Evolutionary conservation across 2,888 invertebrate species (phyloP).

Genomic region (Hirudinaria manillensis): DNA sequence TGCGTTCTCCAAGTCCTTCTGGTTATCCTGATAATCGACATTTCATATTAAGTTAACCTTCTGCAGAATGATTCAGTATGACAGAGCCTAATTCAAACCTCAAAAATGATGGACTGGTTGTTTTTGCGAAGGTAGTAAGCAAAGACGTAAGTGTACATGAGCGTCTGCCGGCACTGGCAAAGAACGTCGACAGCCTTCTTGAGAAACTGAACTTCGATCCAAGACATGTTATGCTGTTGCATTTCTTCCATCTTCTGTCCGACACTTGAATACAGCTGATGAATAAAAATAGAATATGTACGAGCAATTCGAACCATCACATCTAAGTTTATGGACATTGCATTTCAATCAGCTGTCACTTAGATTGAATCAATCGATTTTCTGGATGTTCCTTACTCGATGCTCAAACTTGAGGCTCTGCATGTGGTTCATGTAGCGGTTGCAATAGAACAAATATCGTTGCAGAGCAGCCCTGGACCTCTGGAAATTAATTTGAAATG

Average conservation of each 20-base stretch:
- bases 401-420: conserved; percentile 94
- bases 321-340: too few relatives aligned
- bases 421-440: conserved; percentile 99
- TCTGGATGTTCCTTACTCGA: conserved; percentile 59
- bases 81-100: conserved; percentile 57
- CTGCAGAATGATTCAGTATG: not conserved
- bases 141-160: conserved; percentile 99
- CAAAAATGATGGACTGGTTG: conserved; percentile 97
- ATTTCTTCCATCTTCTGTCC: conserved; percentile 99
- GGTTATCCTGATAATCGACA: conserved; percentile 67
- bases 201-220: conserved; percentile 99
- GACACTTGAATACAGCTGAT: conserved; percentile 77
- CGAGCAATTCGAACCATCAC: not conserved
- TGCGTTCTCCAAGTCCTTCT: conserved; percentile 92
- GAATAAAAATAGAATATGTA: conserved; percentile 27
- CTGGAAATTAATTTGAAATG: conserved; percentile 42
- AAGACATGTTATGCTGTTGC: conserved; percentile 98
- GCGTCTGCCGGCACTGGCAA: conserved; percentile 90
- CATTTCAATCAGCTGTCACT: not conserved
- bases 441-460: conserved; percentile 95
- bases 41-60: not conserved
- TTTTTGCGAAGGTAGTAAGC: conserved; percentile 95
- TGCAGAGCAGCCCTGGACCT: conserved; percentile 85
- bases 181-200: conserved; percentile 75
- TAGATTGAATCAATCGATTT: not conserved